phyloP scores from a whole-genome alignment of 2,113 vertebrate genomes.

The Odontophorus gujanensis region DNA sequence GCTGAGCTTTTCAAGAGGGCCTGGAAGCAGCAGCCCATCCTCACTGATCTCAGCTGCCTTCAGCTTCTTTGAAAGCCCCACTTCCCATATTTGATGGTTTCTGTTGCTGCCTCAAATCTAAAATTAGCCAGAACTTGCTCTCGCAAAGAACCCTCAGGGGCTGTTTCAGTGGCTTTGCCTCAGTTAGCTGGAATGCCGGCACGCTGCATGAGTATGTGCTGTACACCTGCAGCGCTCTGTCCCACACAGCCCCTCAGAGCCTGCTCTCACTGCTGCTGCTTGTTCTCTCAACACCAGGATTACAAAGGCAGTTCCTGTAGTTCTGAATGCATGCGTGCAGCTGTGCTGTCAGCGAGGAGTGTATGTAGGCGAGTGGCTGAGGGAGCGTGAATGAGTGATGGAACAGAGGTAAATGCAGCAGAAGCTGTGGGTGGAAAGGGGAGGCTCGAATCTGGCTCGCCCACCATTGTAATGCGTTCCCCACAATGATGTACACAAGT shows the following conservation, averaged over 20 bases:
- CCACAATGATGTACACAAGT: neutral
- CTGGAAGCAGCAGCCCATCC: neutral
- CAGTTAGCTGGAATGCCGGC: neutral
- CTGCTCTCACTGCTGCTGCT: neutral
- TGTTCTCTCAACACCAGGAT: neutral
- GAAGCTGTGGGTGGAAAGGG: neutral
- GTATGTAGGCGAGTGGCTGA: slow-evolving; percentile 2
- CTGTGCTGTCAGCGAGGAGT: slow-evolving; percentile 40
- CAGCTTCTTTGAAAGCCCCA: neutral
- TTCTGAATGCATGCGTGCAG: neutral
- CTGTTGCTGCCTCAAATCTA: neutral
- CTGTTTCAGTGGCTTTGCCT: neutral
- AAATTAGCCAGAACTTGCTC: neutral
- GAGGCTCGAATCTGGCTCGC: slow-evolving; percentile 17
- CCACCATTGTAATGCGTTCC: neutral
- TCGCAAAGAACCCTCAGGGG: neutral
- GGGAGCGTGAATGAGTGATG: slow-evolving; percentile 48
- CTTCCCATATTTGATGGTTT: neutral
- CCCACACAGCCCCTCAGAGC: neutral
- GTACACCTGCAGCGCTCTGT: neutral
- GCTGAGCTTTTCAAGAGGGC: neutral
- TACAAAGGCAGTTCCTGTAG: neutral
- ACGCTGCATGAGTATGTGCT: rapidly evolving
- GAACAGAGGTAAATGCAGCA: slow-evolving; percentile 26
- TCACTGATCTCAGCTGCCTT: neutral